Evolutionary conservation across 2,113 vertebrate species (phyloP), one percentile per base, ranked within the genome.

Genomic region (Antechinus flavipes): DNA sequence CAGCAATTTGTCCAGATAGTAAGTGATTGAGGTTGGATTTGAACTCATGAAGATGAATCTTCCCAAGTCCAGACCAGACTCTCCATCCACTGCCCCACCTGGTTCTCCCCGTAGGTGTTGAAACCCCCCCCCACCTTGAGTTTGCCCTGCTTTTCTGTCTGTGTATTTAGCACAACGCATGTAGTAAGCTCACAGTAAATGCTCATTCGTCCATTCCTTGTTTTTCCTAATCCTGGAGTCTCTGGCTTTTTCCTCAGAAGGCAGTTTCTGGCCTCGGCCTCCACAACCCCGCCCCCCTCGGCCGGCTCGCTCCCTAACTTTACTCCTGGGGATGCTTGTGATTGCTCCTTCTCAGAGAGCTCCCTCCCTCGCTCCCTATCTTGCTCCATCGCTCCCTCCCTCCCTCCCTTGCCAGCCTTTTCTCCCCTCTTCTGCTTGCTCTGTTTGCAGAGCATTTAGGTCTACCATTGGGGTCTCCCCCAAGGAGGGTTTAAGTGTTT

Each of bases 401-500:
- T 19, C 54, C n/a, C 3, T 0, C 0, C 24, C 27, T 1, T 0
- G n/a, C 54, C 47, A 11, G 10, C 5, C 0, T n/a, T 19, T 24
- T 42, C 52, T 2, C 52, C 55, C 49, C 94, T 93, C 52, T 0
- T 2, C 76, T 2, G 76, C 90, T n/a, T 12, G 22, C 89, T 91
- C 92, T 30, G 53, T 68, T 61, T 25, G 50, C 91, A 16, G 89
- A 84, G 7, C n/a, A 8, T 84, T 42, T 90, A 30, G 42, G 93
- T 61, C 54, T 91, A 54, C 91, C 55, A 90, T 52, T 90, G 76
- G 47, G 95, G 61, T 47, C 56, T 42, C 91, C 94, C 91, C 96
- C 92, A 92, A 97, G 93, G 94, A 96, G 55, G 84, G 14, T 90
- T 84, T 58, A 97, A 97, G 93, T 94, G 92, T 92, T 97, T 94